phyloP scores from a whole-genome alignment of 2,113 vertebrate species.

The Oxygymnocypris stewartii region DNA sequence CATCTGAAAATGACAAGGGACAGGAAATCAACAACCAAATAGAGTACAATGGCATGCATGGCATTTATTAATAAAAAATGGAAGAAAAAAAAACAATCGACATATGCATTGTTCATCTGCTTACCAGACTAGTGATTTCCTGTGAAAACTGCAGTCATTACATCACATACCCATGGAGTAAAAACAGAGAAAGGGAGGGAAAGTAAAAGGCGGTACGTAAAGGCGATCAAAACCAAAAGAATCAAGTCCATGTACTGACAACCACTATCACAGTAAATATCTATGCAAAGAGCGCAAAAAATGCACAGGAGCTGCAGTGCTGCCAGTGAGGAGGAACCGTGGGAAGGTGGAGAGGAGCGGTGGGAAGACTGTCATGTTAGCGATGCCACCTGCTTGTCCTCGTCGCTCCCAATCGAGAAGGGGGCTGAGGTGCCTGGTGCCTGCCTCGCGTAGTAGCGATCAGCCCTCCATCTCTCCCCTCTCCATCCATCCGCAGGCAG shows the following conservation, averaged over 20 bases:
- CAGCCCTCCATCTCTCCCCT: slow-evolving; percentile 69
- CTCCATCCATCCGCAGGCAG: slow-evolving; percentile 46
- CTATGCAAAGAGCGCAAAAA: slow-evolving; percentile 82
- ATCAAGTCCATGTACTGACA: slow-evolving; percentile 8
- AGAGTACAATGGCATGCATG: slow-evolving; percentile 23
- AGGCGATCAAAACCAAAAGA: slow-evolving; percentile 57
- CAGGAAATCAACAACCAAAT: slow-evolving; percentile 20
- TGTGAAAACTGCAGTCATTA: slow-evolving; percentile 89
- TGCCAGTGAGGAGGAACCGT: slow-evolving; percentile 60
- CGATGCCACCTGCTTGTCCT: slow-evolving; percentile 69
- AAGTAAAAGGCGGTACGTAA: slow-evolving; percentile 58
- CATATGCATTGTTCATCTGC: slow-evolving; percentile 59
- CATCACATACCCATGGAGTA: slow-evolving; percentile 67
- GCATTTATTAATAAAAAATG: slow-evolving; percentile 14
- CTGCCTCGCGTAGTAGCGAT: slow-evolving; percentile 67
- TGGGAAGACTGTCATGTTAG: slow-evolving; percentile 68
- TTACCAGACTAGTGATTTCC: slow-evolving; percentile 92
- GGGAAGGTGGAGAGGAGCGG: slow-evolving; percentile 58
- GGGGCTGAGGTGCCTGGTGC: slow-evolving; percentile 59
- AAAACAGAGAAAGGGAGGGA: slow-evolving; percentile 47
- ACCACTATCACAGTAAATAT: slow-evolving; percentile 13
- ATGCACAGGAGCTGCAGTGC: slow-evolving; percentile 78
- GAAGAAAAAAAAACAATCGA: slow-evolving; percentile 29
- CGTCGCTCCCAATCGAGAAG: slow-evolving; percentile 69
- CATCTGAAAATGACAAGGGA: neutral